Base-by-base conservation (phyloP, 2,113 vertebrate species). In the Poeciliopsis prolifica region DNA sequence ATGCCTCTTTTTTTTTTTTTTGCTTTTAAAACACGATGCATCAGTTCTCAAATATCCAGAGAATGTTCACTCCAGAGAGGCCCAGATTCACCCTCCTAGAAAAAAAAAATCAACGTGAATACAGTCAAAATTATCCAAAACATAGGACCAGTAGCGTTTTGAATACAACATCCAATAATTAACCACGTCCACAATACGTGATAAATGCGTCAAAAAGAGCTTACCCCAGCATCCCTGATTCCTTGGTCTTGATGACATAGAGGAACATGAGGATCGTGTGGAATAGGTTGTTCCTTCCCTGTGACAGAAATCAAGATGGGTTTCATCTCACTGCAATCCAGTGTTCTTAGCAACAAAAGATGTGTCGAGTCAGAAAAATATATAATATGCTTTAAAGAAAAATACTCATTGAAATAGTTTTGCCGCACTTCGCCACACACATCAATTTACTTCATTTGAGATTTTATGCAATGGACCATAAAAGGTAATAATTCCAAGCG, bases 231-330 rank as follows among this genome's bases (percentile, higher is more conserved):
- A 99, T 99, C 61, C 98, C 98, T 0, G 97, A 97, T 78, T 99
- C 98, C 89, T 98, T 99, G 0, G 95, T 96, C 90, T 99, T 99
- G 71, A 99, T 98, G 85, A 99, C 94, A 51, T 95, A 98, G 51
- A 99, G 95, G 74, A 99, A 99, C 98, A 99, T 98, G 10, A 99
- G 95, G 86, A 98, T 87, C 0, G 97, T 98, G 84, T 99, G 97
- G 89, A 99, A 99, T 93, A 99, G 94, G 88, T 99, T 99, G 92
- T 98, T 99, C 89, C 98, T 94, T 77, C 96, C 98, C 98, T 99
- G 90, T 70, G 85, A 87, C 4, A 65, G n/a, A 80, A 75, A 78
- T 63, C 12, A 64, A 70, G 12, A 74, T 10, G 24, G 44, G 44
- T 48, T 37, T 48, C 44, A 48, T 48, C 44, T 48, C 44, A 17